phyloP scores from a whole-genome alignment of 2,888 invertebrate genomes.

The Opisthograptis luteolata region DNA sequence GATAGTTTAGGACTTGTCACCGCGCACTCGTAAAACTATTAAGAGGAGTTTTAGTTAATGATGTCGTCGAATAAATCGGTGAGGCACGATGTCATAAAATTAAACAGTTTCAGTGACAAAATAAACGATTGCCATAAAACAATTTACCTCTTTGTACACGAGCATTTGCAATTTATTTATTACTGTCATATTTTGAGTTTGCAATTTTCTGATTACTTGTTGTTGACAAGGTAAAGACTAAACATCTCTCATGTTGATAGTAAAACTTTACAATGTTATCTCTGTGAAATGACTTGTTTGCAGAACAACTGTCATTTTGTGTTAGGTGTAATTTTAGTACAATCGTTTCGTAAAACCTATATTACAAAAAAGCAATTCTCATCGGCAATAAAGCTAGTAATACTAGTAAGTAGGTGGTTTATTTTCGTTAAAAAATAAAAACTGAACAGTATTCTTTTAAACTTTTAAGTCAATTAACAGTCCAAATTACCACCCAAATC shows the following conservation, averaged over 20 bases:
- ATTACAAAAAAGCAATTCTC: no score
- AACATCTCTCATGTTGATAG: neutral
- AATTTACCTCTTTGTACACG: slow-evolving; percentile 20
- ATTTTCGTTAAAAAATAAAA: no score
- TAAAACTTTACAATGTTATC: slow-evolving; percentile 1
- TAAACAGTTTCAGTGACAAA: slow-evolving; percentile 27
- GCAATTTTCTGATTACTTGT: slow-evolving; percentile 13
- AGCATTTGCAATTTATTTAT: slow-evolving; percentile 23
- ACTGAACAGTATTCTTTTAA: no score
- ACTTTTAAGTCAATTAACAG: slow-evolving; percentile 2
- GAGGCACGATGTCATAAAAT: slow-evolving; percentile 24
- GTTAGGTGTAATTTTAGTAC: no score
- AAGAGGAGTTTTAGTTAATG: slow-evolving; percentile 47
- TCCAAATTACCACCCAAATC: slow-evolving; percentile 55
- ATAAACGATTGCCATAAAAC: slow-evolving; percentile 23
- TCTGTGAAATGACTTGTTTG: neutral
- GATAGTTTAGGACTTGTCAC: slow-evolving; percentile 58
- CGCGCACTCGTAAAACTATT: slow-evolving; percentile 72
- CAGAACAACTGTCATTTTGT: neutral
- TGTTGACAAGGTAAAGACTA: slow-evolving; percentile 12
- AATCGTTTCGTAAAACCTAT: no score
- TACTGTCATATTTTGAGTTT: slow-evolving; percentile 12
- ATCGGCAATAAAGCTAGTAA: no score
- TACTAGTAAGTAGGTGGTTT: no score
- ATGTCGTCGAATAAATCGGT: slow-evolving; percentile 38